These are phyloP conservation scores for Zaprionus inermis DNA, from an alignment of 1,140 invertebrate genomes.

Conservation along the genomic window DNA sequence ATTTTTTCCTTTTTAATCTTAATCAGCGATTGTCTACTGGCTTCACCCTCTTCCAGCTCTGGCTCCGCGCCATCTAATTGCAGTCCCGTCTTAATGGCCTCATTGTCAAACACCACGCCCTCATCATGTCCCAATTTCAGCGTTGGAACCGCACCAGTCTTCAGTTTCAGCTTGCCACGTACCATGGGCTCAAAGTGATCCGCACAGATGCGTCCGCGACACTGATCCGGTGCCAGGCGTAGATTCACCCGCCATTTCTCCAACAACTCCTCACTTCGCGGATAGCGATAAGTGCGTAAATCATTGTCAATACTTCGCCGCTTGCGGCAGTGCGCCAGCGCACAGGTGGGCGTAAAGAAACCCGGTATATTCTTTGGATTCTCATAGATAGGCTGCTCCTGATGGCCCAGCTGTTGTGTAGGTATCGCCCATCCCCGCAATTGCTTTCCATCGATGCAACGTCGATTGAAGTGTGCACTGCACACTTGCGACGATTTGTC, in stretches of 20 bases:
- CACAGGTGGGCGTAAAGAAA: constrained; percentile 72
- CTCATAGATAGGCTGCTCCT: constrained; percentile 66
- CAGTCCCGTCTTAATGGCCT: constrained; percentile 61
- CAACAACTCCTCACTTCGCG: constrained; percentile 61
- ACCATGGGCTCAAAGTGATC: constrained; percentile 75
- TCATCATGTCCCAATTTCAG: constrained; percentile 74
- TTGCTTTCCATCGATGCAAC: constrained; percentile 75
- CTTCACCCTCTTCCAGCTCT: constrained; percentile 39
- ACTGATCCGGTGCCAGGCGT: constrained; percentile 53
- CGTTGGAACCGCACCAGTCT: constrained; percentile 73
- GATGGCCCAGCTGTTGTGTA: constrained; percentile 68
- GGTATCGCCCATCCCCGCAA: constrained; percentile 75
- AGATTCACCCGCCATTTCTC: constrained; percentile 76
- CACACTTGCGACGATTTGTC: constrained; percentile 57
- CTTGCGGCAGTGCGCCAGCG: constrained; percentile 66
- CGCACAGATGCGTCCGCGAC: constrained; percentile 71
- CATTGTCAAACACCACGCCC: constrained; percentile 62
- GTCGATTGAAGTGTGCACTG: constrained; percentile 72
- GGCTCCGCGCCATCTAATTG: constrained; percentile 11
- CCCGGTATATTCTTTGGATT: constrained; percentile 77
- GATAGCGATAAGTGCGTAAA: constrained; percentile 72
- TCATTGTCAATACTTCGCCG: constrained; percentile 70
- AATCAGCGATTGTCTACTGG: constrained; percentile 23
- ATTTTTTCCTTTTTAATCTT: constrained; percentile 35
- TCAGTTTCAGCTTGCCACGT: constrained; percentile 72